Percentiles rank a stretch among this genome's conserved stretches.
Conservation (phyloP, 2,797 vertebrate genomes). For the Pseudochirops cupreus region DNA sequence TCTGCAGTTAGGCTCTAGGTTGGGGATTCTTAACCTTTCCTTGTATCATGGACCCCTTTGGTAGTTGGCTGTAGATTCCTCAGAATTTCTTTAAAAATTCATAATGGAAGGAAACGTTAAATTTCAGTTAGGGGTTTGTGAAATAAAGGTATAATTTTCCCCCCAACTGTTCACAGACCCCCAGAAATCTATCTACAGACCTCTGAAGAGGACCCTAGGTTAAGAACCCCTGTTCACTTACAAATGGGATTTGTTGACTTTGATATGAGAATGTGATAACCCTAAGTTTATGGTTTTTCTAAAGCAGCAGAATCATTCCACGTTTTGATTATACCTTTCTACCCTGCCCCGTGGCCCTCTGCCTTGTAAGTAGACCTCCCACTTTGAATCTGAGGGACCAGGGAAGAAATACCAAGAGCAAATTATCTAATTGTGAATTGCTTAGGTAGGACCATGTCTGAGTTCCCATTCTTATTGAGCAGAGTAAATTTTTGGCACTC, state of each 20-base stretch:
- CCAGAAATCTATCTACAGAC: neutral
- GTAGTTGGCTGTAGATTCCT: neutral
- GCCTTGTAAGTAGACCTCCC: conserved; percentile 61
- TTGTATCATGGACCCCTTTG: neutral
- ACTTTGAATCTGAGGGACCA: conserved; percentile 26
- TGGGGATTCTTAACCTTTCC: neutral
- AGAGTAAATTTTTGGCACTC: conserved; percentile 59
- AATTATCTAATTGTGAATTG: conserved; percentile 44
- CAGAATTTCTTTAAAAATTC: neutral
- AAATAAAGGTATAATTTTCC: neutral
- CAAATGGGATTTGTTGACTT: neutral
- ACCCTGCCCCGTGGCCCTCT: neutral
- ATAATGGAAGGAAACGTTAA: neutral
- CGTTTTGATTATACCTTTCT: neutral
- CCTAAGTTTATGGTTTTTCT: neutral
- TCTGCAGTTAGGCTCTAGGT: conserved; percentile 13
- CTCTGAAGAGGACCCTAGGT: neutral
- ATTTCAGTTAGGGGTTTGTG: neutral
- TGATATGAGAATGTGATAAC: neutral
- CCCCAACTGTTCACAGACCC: neutral
- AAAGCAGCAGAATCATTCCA: neutral
- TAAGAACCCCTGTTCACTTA: neutral
- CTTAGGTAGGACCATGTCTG: conserved; percentile 47
- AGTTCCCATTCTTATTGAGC: conserved; percentile 57
- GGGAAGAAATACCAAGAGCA: conserved; percentile 28